Conservation (phyloP, 1,140 invertebrate species). For the Nomia melanderi region DNA sequence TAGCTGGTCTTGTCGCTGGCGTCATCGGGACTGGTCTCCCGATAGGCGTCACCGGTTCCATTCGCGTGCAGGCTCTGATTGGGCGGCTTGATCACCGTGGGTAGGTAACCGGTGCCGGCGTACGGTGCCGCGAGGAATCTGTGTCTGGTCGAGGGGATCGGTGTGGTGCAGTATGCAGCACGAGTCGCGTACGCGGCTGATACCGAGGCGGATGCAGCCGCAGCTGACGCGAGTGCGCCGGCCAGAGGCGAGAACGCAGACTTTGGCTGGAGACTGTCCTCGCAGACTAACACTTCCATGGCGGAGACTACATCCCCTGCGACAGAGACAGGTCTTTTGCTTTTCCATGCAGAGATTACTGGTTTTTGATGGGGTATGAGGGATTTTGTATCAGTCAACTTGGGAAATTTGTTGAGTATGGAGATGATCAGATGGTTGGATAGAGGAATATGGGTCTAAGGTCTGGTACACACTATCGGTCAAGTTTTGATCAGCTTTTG, state of each 20-base stretch:
- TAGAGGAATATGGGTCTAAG: too few relatives aligned
- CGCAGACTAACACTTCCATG: conserved; percentile 92
- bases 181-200: conserved; percentile 80
- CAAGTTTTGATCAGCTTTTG: too few relatives aligned
- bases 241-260: conserved; percentile 89
- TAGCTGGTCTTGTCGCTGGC: conserved; percentile 79
- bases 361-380: not conserved
- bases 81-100: conserved; percentile 87
- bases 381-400: too few relatives aligned
- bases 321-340: conserved; percentile 50
- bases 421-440: too few relatives aligned
- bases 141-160: conserved; percentile 82
- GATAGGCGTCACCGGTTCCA: conserved; percentile 73
- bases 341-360: too few relatives aligned
- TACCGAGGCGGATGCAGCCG: conserved; percentile 82
- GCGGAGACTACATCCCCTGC: conserved; percentile 93
- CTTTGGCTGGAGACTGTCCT: conserved; percentile 83
- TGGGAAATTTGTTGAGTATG: too few relatives aligned
- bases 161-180: conserved; percentile 76
- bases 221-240: conserved; percentile 82
- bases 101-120: conserved; percentile 89
- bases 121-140: conserved; percentile 90
- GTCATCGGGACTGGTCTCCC: conserved; percentile 77
- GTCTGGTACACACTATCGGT: too few relatives aligned
- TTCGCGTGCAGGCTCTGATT: conserved; percentile 76